Evolutionary conservation across 2,888 invertebrate species (phyloP).

Genomic region (Epinotia nisella): DNA sequence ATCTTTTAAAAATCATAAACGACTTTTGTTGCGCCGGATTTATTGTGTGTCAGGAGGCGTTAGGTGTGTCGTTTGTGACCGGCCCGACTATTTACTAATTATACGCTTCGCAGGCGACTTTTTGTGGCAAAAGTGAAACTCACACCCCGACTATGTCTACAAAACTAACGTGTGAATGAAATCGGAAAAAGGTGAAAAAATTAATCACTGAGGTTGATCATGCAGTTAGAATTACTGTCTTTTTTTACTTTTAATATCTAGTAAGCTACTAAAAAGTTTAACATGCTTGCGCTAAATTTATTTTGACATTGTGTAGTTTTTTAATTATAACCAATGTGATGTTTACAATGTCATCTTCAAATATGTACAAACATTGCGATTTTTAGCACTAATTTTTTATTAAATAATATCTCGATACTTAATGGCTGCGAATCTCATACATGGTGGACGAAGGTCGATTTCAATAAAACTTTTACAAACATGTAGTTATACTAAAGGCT

Average conservation of each 20-base stretch:
- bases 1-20: conserved; percentile 81
- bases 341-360: conserved; percentile 1
- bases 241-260: not conserved
- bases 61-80: conserved; percentile 61
- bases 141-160: conserved; percentile 24
- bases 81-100: conserved; percentile 73
- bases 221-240: not conserved
- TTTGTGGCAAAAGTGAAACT: conserved; percentile 36
- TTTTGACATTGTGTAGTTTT: conserved; percentile 9
- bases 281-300: not conserved
- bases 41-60: conserved; percentile 74
- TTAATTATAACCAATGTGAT: not conserved
- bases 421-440: conserved; percentile 4
- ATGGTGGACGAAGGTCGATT: not conserved
- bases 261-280: not conserved
- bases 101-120: conserved; percentile 58
- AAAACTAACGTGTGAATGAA: conserved; percentile 28
- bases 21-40: conserved; percentile 67
- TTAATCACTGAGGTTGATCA: not conserved
- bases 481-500: not conserved
- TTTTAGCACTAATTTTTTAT: not conserved
- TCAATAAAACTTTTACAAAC: not conserved
- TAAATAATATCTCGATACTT: too few relatives aligned
- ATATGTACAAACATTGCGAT: not conserved
- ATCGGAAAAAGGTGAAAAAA: not conserved